Conservation (phyloP, 2,888 invertebrate genomes). For the Cataglyphis livida region DNA sequence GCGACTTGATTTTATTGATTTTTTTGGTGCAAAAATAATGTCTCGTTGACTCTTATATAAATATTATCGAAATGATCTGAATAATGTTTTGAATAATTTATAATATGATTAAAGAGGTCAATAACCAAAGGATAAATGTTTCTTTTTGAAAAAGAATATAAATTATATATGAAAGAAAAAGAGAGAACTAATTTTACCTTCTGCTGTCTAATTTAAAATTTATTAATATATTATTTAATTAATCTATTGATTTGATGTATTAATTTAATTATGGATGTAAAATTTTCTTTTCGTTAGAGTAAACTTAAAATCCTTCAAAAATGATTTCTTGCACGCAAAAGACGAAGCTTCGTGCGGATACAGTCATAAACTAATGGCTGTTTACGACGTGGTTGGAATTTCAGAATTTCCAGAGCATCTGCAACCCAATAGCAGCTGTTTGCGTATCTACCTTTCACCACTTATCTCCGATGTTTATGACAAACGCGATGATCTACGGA, state of each 20-base stretch:
- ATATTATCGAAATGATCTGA: neutral
- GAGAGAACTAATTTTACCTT: neutral
- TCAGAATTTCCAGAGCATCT: constrained; percentile 67
- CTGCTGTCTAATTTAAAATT: neutral
- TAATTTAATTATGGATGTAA: neutral
- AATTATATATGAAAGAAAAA: neutral
- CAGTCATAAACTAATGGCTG: constrained; percentile 23
- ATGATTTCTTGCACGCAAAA: neutral
- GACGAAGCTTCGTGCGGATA: neutral
- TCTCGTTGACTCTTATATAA: neutral
- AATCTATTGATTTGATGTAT: neutral
- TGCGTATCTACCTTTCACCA: constrained; percentile 55
- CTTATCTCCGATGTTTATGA: constrained; percentile 52
- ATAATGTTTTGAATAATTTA: neutral
- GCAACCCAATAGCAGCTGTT: constrained; percentile 70
- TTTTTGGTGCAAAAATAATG: neutral
- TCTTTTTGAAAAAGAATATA: neutral
- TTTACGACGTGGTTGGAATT: constrained; percentile 52
- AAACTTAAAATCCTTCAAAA: neutral
- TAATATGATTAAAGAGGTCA: neutral
- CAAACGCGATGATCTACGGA: constrained; percentile 19
- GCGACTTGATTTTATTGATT: neutral
- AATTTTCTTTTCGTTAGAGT: neutral
- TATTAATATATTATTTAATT: neutral
- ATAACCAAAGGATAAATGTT: neutral